Evolutionary conservation across 2,113 vertebrate genomes (phyloP), one percentile per base, ranked within the genome.

Genomic region (Herpetotheres cachinnans): DNA sequence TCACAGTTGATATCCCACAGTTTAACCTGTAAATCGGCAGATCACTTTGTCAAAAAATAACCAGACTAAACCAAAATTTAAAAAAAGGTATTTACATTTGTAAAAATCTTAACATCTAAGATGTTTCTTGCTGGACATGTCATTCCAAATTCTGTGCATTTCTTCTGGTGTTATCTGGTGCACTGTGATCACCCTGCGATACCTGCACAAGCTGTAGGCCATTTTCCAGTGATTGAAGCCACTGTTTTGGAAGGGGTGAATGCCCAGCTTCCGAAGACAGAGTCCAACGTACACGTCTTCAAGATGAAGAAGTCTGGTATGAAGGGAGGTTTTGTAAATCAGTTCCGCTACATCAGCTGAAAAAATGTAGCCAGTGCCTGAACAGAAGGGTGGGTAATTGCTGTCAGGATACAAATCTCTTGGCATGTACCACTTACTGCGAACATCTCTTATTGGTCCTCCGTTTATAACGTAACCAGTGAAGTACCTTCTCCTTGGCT

Each of bases 161-260:
- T 99, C 99, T 97, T 99, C 99, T 5, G 99, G 99, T 42, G 99
- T 99, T 97, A 99, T 99, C 98, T 99, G 99, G 97, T 99, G 99
- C 85, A 99, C 99, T 0, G 99, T 99, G 97, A 99, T 99, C 67
- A 99, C 99, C 16, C 99, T 98, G 13, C 99, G 98, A 96, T 99
- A 99, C 91, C 99, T 97, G 96, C 99, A 99, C 97, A 99, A 99
- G 95, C 99, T 99, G 93, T 99, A 99, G 69, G 99, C 99, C 99
- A 99, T 99, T 98, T 99, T 99, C 99, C 99, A 99, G 98, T 99
- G 99, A 98, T 99, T 99, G 96, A 99, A 99, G 94, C 99, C 99
- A 98, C 99, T 99, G 99, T 99, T 99, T 98, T 99, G 99, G 97
- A 99, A 99, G 69, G 99, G 99, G 95, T 99, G 99, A 89, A 99